Conservation (phyloP, 2,888 invertebrate genomes). For the Scotopteryx bipunctaria region DNA sequence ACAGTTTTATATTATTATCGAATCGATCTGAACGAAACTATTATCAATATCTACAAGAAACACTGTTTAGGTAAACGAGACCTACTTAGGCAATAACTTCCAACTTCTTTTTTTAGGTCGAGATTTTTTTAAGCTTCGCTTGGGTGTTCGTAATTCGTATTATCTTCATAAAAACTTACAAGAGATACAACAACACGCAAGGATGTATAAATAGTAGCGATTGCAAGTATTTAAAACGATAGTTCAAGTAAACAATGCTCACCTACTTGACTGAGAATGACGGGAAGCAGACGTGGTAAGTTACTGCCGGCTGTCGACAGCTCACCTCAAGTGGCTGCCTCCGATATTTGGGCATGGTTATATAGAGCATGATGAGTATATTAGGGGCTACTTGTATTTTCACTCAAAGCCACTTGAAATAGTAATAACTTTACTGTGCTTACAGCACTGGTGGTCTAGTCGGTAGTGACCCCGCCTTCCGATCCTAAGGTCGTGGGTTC, state of each 20-base stretch:
- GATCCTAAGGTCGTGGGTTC: no score
- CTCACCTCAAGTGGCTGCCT: slow-evolving; percentile 14
- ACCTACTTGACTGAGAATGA: slow-evolving; percentile 21
- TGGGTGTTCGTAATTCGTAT: no score
- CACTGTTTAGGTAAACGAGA: no score
- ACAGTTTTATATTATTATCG: no score
- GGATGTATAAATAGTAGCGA: slow-evolving; percentile 16
- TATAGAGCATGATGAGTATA: slow-evolving; percentile 19
- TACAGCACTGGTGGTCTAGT: no score
- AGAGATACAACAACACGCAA: slow-evolving; percentile 1
- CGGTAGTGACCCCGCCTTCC: no score
- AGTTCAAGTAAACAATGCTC: slow-evolving; percentile 25
- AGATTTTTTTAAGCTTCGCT: background rate
- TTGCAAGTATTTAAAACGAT: slow-evolving; percentile 21
- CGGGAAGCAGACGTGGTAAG: slow-evolving; percentile 21
- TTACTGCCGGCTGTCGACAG: slow-evolving; percentile 27
- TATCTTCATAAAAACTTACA: background rate
- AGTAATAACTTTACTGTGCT: no score
- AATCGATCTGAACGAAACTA: no score
- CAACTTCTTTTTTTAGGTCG: no score
- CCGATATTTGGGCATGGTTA: slow-evolving; percentile 22
- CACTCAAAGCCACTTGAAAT: background rate
- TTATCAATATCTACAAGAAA: no score
- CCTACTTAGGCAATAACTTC: no score
- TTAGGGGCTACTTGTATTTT: slow-evolving; percentile 4